Conservation (phyloP, 1,140 invertebrate genomes). For the Musca domestica region DNA sequence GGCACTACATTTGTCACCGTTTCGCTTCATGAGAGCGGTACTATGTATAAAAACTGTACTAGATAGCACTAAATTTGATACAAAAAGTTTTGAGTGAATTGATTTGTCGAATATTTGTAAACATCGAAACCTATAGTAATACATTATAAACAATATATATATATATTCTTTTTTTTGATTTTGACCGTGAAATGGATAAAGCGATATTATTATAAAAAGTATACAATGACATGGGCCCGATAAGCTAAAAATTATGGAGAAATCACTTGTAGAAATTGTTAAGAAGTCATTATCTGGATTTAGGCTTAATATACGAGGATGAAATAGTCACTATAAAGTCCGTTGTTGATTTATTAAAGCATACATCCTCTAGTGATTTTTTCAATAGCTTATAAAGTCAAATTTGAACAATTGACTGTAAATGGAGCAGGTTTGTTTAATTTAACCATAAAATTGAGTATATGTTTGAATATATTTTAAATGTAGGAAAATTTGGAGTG, state of each 20-base stretch:
- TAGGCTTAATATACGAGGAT: background rate
- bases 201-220: background rate
- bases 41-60: too few species aligned
- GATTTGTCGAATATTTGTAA: too few species aligned
- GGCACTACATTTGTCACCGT: too few species aligned
- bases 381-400: slow-evolving; percentile 6
- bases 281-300: slow-evolving; percentile 16
- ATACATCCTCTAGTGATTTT: background rate
- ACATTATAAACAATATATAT: too few species aligned
- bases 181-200: background rate
- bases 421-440: slow-evolving; percentile 7
- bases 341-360: background rate
- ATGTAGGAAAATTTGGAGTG: slow-evolving; percentile 2
- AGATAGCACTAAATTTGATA: too few species aligned
- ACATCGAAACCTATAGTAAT: too few species aligned
- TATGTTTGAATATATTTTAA: slow-evolving; percentile 4
- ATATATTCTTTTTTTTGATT: too few species aligned
- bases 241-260: slow-evolving; percentile 2
- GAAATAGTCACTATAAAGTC: background rate
- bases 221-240: background rate
- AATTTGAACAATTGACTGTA: slow-evolving; percentile 1
- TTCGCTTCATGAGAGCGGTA: too few species aligned
- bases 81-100: too few species aligned
- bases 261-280: slow-evolving; percentile 8
- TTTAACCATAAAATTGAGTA: background rate